Evolutionary conservation across 2,797 vertebrate genomes (phyloP), one percentile per base, ranked within the genome.

Genomic region (Kryptopterus vitreolus): DNA sequence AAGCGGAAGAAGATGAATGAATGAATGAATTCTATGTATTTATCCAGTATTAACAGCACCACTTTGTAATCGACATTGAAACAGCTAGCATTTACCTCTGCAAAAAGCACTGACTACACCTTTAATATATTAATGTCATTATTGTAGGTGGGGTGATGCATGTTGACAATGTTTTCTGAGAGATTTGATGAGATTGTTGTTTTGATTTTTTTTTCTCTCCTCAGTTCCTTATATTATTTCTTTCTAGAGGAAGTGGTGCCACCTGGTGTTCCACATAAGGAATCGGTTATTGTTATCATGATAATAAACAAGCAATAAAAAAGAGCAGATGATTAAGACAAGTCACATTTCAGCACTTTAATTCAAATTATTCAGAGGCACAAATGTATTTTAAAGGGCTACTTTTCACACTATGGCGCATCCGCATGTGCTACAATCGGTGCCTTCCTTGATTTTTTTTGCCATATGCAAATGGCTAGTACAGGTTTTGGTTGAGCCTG

Each of bases 351-450:
- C 84, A 93, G 89, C 85, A 91, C 83, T 92, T 93, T 92, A 91
- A 92, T 91, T 93, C 83, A 68, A 82, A 87, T 92, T 89, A 92
- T 87, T 91, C 81, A 91, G 90, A 93, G 93, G 92, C 91, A 93
- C 92, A 92, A 84, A 89, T 89, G 90, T 87, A 87, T 83, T 86
- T 88, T 88, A 90, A 88, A 91, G 88, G 89, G 86, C 86, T 91
- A 90, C 69, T 70, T 82, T 89, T 84, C 63, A 81, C 88, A 81
- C 88, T 90, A 86, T 4, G 78, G 55, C 88, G 84, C 48, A 48
- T 85, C 77, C 87, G 88, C 78, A 83, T 55, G 31, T 77, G 61
- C 76, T 59, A 59, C 72, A 61, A n/a, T 75, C 7, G 2, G 55
- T 59, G 72, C 55, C 72, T 59, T 59, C 26, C 35, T 48, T 55